A percentile compares a stretch with the other conserved stretches of the same genome.
These are phyloP conservation scores for Gymnopithys bicolor DNA, from an alignment of 2,797 vertebrate species.

Conservation along the genomic window DNA sequence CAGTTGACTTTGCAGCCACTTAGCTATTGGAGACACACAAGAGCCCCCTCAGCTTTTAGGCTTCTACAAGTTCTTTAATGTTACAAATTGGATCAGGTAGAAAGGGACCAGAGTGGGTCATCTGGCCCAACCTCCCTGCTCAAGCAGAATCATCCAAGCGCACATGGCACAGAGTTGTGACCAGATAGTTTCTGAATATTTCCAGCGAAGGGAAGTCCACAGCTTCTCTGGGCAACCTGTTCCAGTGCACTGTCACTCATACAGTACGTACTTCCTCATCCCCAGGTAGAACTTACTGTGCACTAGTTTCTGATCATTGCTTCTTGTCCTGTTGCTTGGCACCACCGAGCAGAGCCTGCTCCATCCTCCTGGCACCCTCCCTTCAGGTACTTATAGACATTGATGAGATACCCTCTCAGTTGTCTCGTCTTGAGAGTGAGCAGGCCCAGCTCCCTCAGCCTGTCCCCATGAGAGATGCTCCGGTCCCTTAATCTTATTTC, in stretches of 20 bases:
- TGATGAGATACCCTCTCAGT: rapidly evolving
- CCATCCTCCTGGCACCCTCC: rapidly evolving
- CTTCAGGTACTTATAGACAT: rapidly evolving
- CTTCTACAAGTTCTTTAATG: not conserved
- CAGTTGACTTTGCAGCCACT: not conserved
- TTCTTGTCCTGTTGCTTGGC: rapidly evolving
- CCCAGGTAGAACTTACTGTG: no score
- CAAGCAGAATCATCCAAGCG: not conserved
- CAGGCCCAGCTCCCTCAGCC: rapidly evolving
- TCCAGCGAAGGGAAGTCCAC: not conserved
- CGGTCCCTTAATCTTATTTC: rapidly evolving
- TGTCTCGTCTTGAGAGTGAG: rapidly evolving
- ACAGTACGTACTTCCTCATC: rapidly evolving
- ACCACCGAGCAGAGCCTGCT: not conserved
- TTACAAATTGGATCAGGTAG: not conserved
- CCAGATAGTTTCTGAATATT: not conserved
- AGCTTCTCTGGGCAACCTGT: not conserved
- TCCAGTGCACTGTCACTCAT: not conserved
- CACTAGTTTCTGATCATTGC: not conserved
- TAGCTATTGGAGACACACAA: rapidly evolving
- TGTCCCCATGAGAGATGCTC: rapidly evolving
- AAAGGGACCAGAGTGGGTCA: not conserved
- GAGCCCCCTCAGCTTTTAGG: not conserved
- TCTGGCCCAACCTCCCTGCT: not conserved
- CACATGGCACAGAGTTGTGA: not conserved